Conservation (phyloP, 2,113 vertebrate genomes). For the Cephalopholis sonnerati region DNA sequence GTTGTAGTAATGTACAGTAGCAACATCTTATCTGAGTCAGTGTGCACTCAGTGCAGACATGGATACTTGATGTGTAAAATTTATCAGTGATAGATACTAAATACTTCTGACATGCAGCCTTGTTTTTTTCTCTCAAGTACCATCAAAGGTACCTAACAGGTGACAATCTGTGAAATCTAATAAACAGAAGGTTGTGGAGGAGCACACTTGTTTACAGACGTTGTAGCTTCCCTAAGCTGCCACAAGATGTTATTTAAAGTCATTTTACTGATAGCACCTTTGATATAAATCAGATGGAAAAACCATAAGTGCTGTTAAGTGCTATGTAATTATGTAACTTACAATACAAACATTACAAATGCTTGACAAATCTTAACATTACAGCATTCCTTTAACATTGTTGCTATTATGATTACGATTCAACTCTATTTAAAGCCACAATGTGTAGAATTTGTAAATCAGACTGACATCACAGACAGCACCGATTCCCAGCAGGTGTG, state of each 20-base stretch:
- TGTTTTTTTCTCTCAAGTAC: too few relatives aligned
- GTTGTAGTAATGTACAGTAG: too few relatives aligned
- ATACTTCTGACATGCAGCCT: too few relatives aligned
- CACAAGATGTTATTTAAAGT: neutral
- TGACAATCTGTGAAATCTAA: neutral
- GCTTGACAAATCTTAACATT: neutral
- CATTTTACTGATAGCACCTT: slow-evolving; percentile 9
- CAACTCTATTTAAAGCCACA: neutral
- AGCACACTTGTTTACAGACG: neutral
- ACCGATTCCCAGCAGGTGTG: neutral
- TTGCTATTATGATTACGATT: neutral
- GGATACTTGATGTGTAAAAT: too few relatives aligned
- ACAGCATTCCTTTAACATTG: neutral
- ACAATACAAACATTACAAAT: accelerated
- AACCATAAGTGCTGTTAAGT: neutral
- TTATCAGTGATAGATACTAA: too few relatives aligned
- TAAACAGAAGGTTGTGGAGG: neutral
- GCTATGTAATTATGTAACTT: neutral
- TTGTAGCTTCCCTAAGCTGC: neutral
- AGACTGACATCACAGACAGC: neutral
- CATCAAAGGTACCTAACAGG: neutral
- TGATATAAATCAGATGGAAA: neutral
- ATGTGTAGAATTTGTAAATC: neutral
- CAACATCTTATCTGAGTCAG: too few relatives aligned
- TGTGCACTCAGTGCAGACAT: too few relatives aligned